These are phyloP conservation scores for Tinamus major DNA, from an alignment of 2,797 vertebrate genomes.

Conservation along the genomic window DNA sequence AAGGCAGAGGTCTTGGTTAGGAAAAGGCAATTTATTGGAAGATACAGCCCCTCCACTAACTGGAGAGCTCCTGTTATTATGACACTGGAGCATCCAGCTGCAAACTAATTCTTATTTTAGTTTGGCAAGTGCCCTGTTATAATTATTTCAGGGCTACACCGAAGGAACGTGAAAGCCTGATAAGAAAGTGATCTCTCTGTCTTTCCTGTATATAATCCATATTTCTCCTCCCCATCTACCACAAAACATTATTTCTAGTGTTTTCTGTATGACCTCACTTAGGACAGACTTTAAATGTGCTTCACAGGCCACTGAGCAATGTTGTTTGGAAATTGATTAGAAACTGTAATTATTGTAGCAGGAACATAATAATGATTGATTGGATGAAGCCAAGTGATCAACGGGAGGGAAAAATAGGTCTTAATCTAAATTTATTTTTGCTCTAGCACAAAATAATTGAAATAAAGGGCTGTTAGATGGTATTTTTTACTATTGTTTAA, in stretches of 20 bases:
- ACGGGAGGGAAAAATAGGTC: background rate
- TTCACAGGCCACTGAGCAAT: constrained; percentile 42
- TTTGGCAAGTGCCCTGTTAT: constrained; percentile 22
- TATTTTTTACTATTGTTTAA: background rate
- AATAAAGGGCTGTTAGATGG: background rate
- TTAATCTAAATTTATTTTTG: background rate
- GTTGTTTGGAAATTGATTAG: constrained; percentile 56
- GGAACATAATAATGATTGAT: constrained; percentile 44
- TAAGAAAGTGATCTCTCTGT: background rate
- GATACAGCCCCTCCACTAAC: constrained; percentile 3
- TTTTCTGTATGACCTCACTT: constrained; percentile 19
- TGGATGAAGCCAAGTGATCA: constrained; percentile 29
- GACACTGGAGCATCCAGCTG: background rate
- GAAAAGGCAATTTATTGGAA: constrained; percentile 35
- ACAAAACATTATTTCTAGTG: background rate
- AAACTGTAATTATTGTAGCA: constrained; percentile 55
- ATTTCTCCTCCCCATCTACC: background rate
- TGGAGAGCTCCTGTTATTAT: constrained; percentile 1
- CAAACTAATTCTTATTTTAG: constrained; percentile 36
- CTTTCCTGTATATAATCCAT: background rate
- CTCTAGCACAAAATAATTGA: background rate
- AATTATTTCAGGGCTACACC: constrained; percentile 26
- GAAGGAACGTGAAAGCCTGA: constrained; percentile 2
- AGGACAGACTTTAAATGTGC: constrained; percentile 2
- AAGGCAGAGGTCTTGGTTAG: background rate